Percentiles rank a stretch among this genome's conserved stretches.
Conservation (phyloP, 2,888 invertebrate genomes). For the Dichetophora obliterata region DNA sequence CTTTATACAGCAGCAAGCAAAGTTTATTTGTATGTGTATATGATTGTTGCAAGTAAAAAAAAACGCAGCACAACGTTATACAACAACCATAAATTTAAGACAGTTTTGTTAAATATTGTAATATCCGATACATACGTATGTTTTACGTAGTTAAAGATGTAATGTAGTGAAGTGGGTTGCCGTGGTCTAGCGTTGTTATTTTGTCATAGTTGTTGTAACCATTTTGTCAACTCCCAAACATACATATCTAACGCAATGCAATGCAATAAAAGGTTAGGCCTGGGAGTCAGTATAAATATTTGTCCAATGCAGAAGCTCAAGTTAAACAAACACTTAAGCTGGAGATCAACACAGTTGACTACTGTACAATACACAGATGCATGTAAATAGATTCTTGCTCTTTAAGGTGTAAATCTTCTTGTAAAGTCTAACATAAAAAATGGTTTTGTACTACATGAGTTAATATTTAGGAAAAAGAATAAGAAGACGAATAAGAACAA, state of each 20-base stretch:
- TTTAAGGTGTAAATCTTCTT: background rate
- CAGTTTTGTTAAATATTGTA: slow-evolving; percentile 23
- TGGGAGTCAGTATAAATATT: slow-evolving; percentile 4
- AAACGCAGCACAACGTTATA: background rate
- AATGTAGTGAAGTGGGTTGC: background rate
- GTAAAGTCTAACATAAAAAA: background rate
- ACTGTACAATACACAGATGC: background rate
- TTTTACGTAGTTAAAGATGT: background rate
- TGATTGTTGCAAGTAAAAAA: too few species aligned
- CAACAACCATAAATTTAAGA: slow-evolving; percentile 14
- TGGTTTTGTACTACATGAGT: too few species aligned
- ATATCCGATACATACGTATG: slow-evolving; percentile 23
- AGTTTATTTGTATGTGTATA: too few species aligned
- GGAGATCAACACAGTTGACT: slow-evolving; percentile 13
- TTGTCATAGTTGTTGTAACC: too few species aligned
- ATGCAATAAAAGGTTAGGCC: too few species aligned
- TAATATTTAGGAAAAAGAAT: too few species aligned
- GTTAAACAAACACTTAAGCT: slow-evolving; percentile 20
- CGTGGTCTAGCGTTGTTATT: background rate
- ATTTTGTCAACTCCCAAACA: too few species aligned
- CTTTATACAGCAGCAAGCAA: too few species aligned
- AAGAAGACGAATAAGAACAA: too few species aligned
- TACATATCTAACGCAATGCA: too few species aligned
- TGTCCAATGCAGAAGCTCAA: slow-evolving; percentile 26
- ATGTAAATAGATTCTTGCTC: background rate